Conservation (phyloP, 2,888 invertebrate genomes). For the Octonoba sinensis region DNA sequence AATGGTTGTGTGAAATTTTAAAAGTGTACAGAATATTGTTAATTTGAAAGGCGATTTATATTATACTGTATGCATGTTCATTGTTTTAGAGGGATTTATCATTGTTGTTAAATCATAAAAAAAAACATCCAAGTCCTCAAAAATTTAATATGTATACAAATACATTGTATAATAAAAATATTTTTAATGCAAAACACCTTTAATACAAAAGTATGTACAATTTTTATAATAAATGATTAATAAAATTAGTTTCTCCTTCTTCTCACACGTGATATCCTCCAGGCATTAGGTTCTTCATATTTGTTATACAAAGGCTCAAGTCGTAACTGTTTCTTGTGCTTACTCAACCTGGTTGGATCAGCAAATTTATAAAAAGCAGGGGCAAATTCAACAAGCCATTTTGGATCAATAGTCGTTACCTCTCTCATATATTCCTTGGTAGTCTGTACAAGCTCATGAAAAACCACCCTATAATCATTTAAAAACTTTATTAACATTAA, state of each 20-base stretch:
- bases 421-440: constrained; percentile 99
- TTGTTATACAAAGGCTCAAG: constrained; percentile 98
- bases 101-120: too few relatives aligned
- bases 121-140: too few relatives aligned
- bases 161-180: too few relatives aligned
- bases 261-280: constrained; percentile 95
- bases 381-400: constrained; percentile 99
- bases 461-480: constrained; percentile 85
- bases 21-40: too few relatives aligned
- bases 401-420: constrained; percentile 95
- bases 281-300: constrained; percentile 98
- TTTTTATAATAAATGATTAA: background rate
- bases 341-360: constrained; percentile 97
- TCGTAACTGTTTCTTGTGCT: constrained; percentile 98
- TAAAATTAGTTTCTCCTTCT: constrained; percentile 83
- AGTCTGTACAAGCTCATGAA: constrained; percentile 97
- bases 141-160: too few relatives aligned
- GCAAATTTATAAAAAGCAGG: constrained; percentile 99
- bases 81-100: too few relatives aligned
- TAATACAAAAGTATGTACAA: background rate
- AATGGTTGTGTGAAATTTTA: too few relatives aligned
- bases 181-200: too few relatives aligned
- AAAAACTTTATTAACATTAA: background rate
- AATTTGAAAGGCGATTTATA: too few relatives aligned
- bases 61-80: too few relatives aligned